phyloP scores from a whole-genome alignment of 2,113 vertebrate genomes.

The Hepsetus odoe region DNA sequence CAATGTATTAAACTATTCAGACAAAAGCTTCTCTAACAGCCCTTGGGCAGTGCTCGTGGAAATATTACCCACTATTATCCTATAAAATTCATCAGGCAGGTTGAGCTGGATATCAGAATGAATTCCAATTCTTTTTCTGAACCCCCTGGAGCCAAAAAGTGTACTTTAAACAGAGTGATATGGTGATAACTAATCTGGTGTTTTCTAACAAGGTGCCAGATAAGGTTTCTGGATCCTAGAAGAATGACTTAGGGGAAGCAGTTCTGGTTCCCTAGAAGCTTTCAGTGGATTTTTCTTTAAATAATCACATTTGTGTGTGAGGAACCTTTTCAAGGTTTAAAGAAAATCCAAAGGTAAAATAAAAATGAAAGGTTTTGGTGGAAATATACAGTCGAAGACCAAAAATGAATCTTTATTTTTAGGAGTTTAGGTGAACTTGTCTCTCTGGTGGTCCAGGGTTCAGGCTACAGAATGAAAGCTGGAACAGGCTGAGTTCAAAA shows the following conservation, averaged over 20 bases:
- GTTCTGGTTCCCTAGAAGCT: too few relatives aligned
- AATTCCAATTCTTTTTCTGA: conserved; percentile 3
- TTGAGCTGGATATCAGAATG: not conserved
- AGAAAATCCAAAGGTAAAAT: too few relatives aligned
- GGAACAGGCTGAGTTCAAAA: not conserved
- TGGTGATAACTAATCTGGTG: not conserved
- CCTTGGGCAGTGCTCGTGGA: not conserved
- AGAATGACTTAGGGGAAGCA: too few relatives aligned
- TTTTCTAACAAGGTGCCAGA: too few relatives aligned
- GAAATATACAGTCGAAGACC: too few relatives aligned
- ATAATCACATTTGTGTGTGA: too few relatives aligned
- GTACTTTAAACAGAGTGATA: not conserved
- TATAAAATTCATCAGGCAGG: not conserved
- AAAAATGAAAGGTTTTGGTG: too few relatives aligned
- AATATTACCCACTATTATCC: not conserved
- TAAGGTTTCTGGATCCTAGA: too few relatives aligned
- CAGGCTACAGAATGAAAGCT: not conserved
- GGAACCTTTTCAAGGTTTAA: too few relatives aligned
- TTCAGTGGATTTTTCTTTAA: too few relatives aligned
- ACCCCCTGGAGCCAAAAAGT: not conserved
- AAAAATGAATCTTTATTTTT: too few relatives aligned
- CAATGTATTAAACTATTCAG: conserved; percentile 1
- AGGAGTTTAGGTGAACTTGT: too few relatives aligned
- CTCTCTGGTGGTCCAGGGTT: not conserved
- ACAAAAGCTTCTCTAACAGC: conserved; percentile 9